Conservation (phyloP, 1,140 invertebrate genomes). For the Dreissena rostriformis region DNA sequence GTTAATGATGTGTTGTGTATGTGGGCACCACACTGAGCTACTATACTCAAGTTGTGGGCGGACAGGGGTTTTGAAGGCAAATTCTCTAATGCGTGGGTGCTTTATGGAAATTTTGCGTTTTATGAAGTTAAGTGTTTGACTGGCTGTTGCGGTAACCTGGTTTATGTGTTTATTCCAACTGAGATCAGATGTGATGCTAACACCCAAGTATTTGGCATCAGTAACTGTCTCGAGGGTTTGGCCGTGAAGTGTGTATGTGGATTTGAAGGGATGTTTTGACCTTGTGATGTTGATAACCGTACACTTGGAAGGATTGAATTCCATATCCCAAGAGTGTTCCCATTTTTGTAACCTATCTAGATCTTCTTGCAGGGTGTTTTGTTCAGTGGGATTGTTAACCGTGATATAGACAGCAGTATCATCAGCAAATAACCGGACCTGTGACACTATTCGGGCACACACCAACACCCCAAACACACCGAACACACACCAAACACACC, state of each 20-base stretch:
- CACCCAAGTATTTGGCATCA: constrained; percentile 6
- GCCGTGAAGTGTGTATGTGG: background rate
- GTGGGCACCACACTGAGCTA: background rate
- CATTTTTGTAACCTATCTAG: constrained; percentile 19
- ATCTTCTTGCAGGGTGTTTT: constrained; percentile 8
- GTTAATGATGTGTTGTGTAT: background rate
- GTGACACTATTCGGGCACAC: too few relatives aligned
- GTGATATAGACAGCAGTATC: constrained; percentile 29
- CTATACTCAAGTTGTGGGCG: too few relatives aligned
- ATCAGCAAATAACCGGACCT: constrained; percentile 44
- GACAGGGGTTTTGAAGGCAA: background rate
- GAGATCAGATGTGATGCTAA: constrained; percentile 8
- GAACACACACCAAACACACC: too few relatives aligned
- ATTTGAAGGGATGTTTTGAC: background rate
- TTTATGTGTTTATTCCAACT: constrained; percentile 36
- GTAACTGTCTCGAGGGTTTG: background rate
- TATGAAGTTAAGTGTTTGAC: constrained; percentile 17
- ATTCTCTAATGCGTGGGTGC: constrained; percentile 19
- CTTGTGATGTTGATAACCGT: background rate
- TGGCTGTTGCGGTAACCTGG: constrained; percentile 33
- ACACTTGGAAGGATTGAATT: constrained; percentile 19
- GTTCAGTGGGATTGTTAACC: background rate
- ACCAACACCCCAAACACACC: too few relatives aligned
- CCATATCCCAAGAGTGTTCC: constrained; percentile 24
- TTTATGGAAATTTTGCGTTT: constrained; percentile 13